Evolutionary conservation across 2,797 vertebrate genomes (phyloP), one percentile per base, ranked within the genome.

Genomic region (Triplophysa yarkandensis): DNA sequence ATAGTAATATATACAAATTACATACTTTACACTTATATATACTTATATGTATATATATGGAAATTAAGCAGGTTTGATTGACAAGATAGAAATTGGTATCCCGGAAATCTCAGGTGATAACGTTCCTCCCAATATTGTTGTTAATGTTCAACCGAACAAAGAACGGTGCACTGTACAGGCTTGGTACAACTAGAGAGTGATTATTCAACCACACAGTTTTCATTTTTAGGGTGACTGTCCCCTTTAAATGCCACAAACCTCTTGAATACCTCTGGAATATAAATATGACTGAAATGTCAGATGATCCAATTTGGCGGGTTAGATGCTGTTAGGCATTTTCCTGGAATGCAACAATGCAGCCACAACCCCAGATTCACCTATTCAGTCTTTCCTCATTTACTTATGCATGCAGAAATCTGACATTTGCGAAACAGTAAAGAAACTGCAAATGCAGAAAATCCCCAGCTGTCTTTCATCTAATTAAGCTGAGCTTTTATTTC

Each of bases 341-440:
- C 16, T 21, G 13, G 13, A 21, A 46, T 32, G n/a, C 14, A 69
- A 55, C 19, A 44, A 27, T 55, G 44, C 63, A 78, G 21, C 34
- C 34, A 17, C 32, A 27, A 28, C 11, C 34, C 6, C 34, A 6
- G 10, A 44, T 63, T 73, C 39, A 67, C 63, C 41, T 36, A 48
- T 74, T 74, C 62, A 66, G 71, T 17, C 52, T 64, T 39, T 68
- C 43, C 25, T 36, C 44, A 21, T 30, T 74, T 70, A 76, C 68
- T 77, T 70, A 79, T 75, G 72, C 60, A 75, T 71, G 66, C 72
- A 75, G 23, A 62, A 48, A 71, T 75, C 44, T 79, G 77, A 75
- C 77, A 79, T 79, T 79, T 79, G 48, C 71, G n/a, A 61, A 75
- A 73, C 39, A 70, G 64, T 68, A 50, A 68, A 34, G 54, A 68